A percentile compares a stretch with the other conserved stretches of the same genome.
These are phyloP conservation scores for Tachystola acroxantha DNA, from an alignment of 2,888 invertebrate species.

Conservation along the genomic window DNA sequence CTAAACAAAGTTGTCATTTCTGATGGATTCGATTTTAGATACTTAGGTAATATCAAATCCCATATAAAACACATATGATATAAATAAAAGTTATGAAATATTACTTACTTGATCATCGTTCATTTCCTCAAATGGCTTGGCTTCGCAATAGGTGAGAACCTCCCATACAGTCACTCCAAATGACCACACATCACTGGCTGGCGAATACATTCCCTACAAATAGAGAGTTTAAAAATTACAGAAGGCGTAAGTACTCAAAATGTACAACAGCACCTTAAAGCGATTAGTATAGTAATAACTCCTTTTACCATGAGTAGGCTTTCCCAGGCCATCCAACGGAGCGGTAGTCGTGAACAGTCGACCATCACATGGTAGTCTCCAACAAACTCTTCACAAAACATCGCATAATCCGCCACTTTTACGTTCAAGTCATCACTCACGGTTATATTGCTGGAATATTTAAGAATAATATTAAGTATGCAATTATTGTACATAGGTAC, in stretches of 20 bases:
- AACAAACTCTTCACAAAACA: constrained; percentile 88
- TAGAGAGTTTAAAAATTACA: no score
- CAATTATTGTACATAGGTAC: no score
- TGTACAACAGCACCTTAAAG: no score
- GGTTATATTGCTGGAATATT: constrained; percentile 85
- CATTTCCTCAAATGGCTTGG: constrained; percentile 89
- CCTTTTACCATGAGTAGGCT: constrained; percentile 86
- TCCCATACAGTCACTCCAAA: constrained; percentile 96
- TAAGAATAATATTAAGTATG: background rate
- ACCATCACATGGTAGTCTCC: constrained; percentile 91
- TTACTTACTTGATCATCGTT: constrained; percentile 87
- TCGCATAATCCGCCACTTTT: constrained; percentile 91
- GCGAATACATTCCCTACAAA: constrained; percentile 90
- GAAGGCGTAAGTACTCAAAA: no score
- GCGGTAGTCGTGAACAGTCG: constrained; percentile 88
- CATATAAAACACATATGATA: no score
- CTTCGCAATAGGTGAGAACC: constrained; percentile 87
- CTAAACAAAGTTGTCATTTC: no score
- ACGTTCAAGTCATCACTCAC: constrained; percentile 88
- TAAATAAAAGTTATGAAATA: no score
- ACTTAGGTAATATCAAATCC: no score
- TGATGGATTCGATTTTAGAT: no score
- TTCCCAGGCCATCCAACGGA: constrained; percentile 97
- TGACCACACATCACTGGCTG: constrained; percentile 94
- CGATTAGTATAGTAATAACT: no score